Conservation (phyloP, 1,140 invertebrate genomes). For the Leptinotarsa defecta region DNA sequence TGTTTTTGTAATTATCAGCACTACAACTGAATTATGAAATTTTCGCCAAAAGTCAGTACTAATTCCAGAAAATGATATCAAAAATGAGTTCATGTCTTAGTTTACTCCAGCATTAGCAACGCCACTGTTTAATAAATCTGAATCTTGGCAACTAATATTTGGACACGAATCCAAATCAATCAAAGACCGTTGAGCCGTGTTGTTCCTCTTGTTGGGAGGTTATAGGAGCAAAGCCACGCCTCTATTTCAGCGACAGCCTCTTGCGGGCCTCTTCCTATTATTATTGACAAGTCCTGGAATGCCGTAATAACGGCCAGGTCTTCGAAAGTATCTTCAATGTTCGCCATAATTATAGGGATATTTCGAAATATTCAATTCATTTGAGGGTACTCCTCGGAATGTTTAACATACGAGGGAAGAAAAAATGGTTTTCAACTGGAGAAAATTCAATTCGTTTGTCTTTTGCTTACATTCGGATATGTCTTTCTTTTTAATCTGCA, state of each 20-base stretch:
- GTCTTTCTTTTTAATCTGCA: too few relatives aligned
- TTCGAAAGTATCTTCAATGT: not conserved
- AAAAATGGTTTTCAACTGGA: too few relatives aligned
- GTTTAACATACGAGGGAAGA: not conserved
- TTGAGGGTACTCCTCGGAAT: not conserved
- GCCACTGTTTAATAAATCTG: not conserved
- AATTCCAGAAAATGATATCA: too few relatives aligned
- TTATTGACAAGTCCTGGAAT: slow-evolving; percentile 3
- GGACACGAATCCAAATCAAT: not conserved
- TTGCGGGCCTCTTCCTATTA: not conserved
- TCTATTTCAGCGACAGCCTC: not conserved
- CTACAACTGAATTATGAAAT: too few relatives aligned
- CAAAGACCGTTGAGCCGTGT: not conserved
- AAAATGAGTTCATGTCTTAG: too few relatives aligned
- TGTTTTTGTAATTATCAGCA: too few relatives aligned
- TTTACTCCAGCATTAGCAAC: not conserved
- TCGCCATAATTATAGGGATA: not conserved
- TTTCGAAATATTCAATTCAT: not conserved
- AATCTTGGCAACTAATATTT: not conserved
- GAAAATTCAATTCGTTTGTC: too few relatives aligned
- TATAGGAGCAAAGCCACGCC: not conserved
- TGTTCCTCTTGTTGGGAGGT: not conserved
- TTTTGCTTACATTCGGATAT: too few relatives aligned
- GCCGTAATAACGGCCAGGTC: not conserved
- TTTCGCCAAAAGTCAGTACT: too few relatives aligned